These are phyloP conservation scores for Galaxea fascicularis DNA, from an alignment of 92 coral and sea anemone genomes.

Conservation along the genomic window DNA sequence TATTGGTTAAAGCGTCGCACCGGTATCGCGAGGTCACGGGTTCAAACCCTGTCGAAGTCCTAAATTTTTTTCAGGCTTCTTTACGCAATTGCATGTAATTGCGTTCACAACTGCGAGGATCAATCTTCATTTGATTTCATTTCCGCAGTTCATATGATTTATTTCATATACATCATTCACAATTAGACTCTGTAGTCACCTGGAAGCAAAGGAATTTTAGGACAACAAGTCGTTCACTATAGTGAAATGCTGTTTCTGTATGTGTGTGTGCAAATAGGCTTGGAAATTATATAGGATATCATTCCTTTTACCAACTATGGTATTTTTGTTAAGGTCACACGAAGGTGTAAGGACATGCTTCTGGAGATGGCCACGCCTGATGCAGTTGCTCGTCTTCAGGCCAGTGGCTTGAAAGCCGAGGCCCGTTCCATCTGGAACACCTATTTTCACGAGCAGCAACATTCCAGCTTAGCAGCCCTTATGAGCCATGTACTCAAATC, in stretches of 20 bases:
- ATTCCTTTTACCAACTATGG: background rate
- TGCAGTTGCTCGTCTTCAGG: constrained; percentile 80
- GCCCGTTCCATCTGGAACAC: constrained; percentile 53
- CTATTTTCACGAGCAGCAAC: constrained; percentile 78
- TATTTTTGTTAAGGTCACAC: constrained; percentile 46
- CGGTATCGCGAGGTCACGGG: too few relatives aligned
- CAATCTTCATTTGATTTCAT: too few relatives aligned
- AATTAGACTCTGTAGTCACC: background rate
- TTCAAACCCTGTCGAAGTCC: too few relatives aligned
- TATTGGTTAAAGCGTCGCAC: too few relatives aligned
- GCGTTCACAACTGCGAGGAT: too few relatives aligned
- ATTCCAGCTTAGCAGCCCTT: constrained; percentile 74
- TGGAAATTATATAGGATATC: background rate
- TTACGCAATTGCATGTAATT: too few relatives aligned
- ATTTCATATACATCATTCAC: too few relatives aligned
- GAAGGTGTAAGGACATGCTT: constrained; percentile 58
- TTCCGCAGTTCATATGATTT: too few relatives aligned
- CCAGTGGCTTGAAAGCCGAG: constrained; percentile 53
- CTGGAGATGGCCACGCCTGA: constrained; percentile 87
- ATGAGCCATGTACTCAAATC: constrained; percentile 32
- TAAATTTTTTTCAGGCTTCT: too few relatives aligned
- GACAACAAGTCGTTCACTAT: background rate
- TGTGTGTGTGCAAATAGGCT: too few relatives aligned
- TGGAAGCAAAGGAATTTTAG: background rate
- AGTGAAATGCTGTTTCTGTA: too few relatives aligned